phyloP scores from a whole-genome alignment of 2,888 invertebrate species.

The Lasioglossum marginatum region DNA sequence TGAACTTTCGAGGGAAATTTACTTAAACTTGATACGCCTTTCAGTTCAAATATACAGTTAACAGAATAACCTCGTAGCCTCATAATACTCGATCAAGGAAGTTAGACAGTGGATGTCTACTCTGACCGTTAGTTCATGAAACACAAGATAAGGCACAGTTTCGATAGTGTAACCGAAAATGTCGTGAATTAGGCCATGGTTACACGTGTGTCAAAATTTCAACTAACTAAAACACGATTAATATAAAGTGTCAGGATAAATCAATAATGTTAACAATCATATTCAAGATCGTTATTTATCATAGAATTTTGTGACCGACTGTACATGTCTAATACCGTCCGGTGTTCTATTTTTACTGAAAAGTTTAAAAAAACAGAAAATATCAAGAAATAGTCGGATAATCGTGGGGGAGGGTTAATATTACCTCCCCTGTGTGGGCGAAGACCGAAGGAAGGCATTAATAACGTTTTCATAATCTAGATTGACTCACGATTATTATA shows the following conservation, averaged over 20 bases:
- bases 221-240: background rate
- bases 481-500: background rate
- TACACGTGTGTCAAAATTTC: background rate
- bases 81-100: conserved; percentile 7
- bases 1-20: background rate
- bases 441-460: background rate
- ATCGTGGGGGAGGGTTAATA: background rate
- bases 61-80: background rate
- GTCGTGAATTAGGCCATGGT: background rate
- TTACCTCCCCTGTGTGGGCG: background rate
- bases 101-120: background rate
- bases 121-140: background rate
- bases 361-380: background rate
- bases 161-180: background rate
- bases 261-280: background rate
- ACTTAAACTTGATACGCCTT: background rate
- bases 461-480: background rate
- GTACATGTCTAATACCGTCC: background rate
- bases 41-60: background rate
- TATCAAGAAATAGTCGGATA: background rate
- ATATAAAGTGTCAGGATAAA: background rate
- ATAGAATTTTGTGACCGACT: background rate
- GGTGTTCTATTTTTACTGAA: background rate
- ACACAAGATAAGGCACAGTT: background rate
- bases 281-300: background rate